phyloP scores from a whole-genome alignment of 2,888 invertebrate species.

The Helicoverpa assulta region DNA sequence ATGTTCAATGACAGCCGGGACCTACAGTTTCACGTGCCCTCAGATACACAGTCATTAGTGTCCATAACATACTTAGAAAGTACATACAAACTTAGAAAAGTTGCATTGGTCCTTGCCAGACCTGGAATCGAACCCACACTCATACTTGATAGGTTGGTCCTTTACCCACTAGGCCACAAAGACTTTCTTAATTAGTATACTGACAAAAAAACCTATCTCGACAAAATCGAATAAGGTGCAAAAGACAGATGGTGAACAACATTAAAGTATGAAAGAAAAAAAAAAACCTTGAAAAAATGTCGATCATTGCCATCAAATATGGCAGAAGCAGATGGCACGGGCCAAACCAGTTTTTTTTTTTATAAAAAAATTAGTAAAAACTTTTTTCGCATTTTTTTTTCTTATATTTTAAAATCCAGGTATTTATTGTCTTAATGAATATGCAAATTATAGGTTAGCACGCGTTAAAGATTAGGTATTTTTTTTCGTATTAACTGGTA shows the following conservation, averaged over 20 bases:
- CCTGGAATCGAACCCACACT: too few relatives aligned
- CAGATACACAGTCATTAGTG: too few relatives aligned
- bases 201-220: too few relatives aligned
- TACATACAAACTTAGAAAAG: too few relatives aligned
- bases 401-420: not conserved
- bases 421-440: not conserved
- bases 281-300: slow-evolving; percentile 27
- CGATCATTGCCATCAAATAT: slow-evolving; percentile 41
- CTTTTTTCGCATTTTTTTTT: slow-evolving; percentile 3
- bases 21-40: too few relatives aligned
- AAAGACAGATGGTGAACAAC: slow-evolving; percentile 54
- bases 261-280: slow-evolving; percentile 48
- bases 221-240: slow-evolving; percentile 31
- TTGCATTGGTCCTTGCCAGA: too few relatives aligned
- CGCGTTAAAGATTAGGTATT: not conserved
- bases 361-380: slow-evolving; percentile 1
- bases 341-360: slow-evolving; percentile 40
- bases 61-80: too few relatives aligned
- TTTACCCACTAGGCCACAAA: too few relatives aligned
- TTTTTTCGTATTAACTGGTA: not conserved
- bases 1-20: too few relatives aligned
- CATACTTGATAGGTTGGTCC: too few relatives aligned
- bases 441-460: not conserved
- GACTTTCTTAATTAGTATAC: too few relatives aligned
- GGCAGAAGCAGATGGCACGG: slow-evolving; percentile 68